Percentiles rank a stretch among this genome's conserved stretches.
Evolutionary conservation across 2,113 vertebrate species (phyloP).

Genomic region (Mesembrinibis cayennensis): DNA sequence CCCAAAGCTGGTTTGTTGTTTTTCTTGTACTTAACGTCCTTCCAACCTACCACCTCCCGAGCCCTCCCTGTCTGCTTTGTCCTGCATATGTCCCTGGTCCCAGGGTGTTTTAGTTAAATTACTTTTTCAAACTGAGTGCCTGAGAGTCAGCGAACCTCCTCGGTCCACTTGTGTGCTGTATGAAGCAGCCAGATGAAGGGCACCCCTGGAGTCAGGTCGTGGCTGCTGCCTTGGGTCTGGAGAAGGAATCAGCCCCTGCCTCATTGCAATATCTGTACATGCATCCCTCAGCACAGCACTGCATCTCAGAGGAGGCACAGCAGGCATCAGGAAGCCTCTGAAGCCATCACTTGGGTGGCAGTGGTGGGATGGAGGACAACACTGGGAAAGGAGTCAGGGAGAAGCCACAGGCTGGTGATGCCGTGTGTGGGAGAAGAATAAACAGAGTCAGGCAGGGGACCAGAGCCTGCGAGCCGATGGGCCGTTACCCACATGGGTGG

Average conservation of each 20-base stretch:
- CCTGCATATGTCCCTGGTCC: background rate
- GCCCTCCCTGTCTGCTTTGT: background rate
- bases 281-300: background rate
- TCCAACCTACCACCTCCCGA: background rate
- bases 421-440: background rate
- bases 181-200: background rate
- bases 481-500: fast-evolving
- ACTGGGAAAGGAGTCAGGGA: background rate
- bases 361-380: background rate
- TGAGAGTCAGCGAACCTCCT: background rate
- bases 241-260: background rate
- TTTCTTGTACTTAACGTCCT: background rate
- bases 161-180: fast-evolving
- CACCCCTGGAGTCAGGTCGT: background rate
- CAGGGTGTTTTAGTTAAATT: background rate
- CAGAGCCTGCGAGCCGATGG: fast-evolving
- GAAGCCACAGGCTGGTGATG: background rate
- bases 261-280: fast-evolving
- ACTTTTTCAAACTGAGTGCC: background rate
- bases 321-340: background rate
- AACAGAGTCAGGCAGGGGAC: background rate
- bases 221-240: background rate
- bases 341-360: background rate
- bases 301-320: too few relatives aligned
- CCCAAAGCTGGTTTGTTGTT: background rate